Base-by-base conservation (phyloP, 1,140 invertebrate species). In the Eurosta solidaginis region DNA sequence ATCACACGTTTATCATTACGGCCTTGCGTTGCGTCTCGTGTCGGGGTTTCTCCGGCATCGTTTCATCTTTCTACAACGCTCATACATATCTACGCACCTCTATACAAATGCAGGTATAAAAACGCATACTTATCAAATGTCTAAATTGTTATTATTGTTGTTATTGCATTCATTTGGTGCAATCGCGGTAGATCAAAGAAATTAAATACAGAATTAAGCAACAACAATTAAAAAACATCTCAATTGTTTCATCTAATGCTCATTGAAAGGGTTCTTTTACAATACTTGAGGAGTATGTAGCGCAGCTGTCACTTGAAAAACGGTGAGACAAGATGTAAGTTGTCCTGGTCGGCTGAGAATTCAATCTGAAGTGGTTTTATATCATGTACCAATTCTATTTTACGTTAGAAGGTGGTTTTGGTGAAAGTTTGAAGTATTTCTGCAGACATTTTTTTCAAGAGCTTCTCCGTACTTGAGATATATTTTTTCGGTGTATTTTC, bases 1-100 rank as follows among this genome's bases (percentile, higher is more conserved):
- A 68, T 68, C 59, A 68, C 59, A 68, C 59, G 59, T 68, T 68
- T 68, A 68, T 68, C 59, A n/a, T 68, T 68, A 40, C 59, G 59
- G 40, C 59, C 59, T 68, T 68, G 59, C 59, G 33, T 40, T 36
- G 59, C 59, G 14, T 59, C 10, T 59, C 27, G 52, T n/a, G 33
- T 36, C n/a, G 33, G 59, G 59, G n/a, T 36, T 27, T 40, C 33
- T 68, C 25, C 33, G 20, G 17, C 17, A n/a, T 68, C 59, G 36
- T 68, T 68, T 68, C 59, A 68, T 22, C 59, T 68, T 68, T 2
- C n/a, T 68, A 20, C 6, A n/a, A 3, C n/a, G 54, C 25, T 10
- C 22, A 7, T 33, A 59, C 54, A 33, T 1, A 36, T 40, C 1
- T 10, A 40, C 2, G 20, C 40, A 22, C 25, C 14, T 17, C 12